Conservation (phyloP, 2,888 invertebrate genomes). For the Bembecia ichneumoniformis region DNA sequence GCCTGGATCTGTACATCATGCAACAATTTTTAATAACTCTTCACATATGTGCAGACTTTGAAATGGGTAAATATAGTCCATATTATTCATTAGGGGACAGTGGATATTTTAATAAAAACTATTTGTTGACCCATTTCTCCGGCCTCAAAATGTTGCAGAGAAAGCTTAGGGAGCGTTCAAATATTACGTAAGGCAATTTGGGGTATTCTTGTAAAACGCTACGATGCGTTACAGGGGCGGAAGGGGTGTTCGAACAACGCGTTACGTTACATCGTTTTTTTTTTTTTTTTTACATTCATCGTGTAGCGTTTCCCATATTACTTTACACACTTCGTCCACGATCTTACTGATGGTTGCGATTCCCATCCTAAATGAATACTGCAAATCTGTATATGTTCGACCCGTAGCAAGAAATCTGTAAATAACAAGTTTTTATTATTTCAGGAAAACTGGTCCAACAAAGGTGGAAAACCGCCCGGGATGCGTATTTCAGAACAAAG, state of each 20-base stretch:
- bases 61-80: background rate
- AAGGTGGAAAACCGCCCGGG: constrained; percentile 15
- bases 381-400: constrained; percentile 17
- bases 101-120: no score
- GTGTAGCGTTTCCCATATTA: constrained; percentile 22
- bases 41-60: background rate
- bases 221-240: no score
- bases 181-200: no score
- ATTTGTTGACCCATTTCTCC: no score
- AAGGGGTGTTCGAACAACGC: no score
- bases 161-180: no score
- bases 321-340: constrained; percentile 22
- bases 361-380: constrained; percentile 21
- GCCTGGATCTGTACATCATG: background rate
- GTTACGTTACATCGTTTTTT: no score
- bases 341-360: constrained; percentile 22
- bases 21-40: background rate
- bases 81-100: background rate
- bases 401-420: constrained; percentile 23
- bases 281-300: no score
- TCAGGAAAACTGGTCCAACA: constrained; percentile 15
- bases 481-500: constrained; percentile 13
- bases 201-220: no score
- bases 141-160: no score
- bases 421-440: constrained; percentile 15